phyloP scores from a whole-genome alignment of 2,113 vertebrate species.

The Cryptotis parvus region DNA sequence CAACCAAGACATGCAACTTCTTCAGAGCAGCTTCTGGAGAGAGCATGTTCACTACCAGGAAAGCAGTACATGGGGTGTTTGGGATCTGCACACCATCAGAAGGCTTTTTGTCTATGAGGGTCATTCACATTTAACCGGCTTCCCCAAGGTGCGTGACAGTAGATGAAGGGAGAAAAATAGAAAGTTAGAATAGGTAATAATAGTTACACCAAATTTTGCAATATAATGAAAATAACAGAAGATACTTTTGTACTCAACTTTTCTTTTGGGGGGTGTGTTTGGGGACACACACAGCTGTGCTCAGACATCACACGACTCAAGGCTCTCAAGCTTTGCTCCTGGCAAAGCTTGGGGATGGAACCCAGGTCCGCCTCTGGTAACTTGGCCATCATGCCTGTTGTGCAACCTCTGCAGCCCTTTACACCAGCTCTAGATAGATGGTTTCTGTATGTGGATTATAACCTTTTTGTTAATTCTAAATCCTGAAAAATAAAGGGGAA shows the following conservation, averaged over 20 bases:
- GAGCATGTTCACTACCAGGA: neutral
- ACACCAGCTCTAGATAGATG: no score
- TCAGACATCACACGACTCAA: no score
- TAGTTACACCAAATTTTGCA: conserved; percentile 6
- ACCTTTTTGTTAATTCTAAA: neutral
- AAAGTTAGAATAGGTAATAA: conserved; percentile 23
- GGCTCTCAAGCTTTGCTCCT: no score
- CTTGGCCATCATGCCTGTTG: no score
- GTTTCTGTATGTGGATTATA: no score
- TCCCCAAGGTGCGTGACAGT: neutral
- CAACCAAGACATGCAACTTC: neutral
- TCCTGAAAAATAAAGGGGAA: conserved; percentile 1
- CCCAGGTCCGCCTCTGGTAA: no score
- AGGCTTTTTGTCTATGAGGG: neutral
- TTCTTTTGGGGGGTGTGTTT: no score
- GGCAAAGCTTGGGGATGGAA: no score
- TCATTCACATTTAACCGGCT: neutral
- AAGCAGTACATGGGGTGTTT: neutral
- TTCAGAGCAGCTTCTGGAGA: conserved; percentile 17
- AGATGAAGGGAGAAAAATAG: conserved; percentile 5
- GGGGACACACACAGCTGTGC: no score
- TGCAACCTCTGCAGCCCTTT: no score
- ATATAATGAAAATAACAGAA: neutral
- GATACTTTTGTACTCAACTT: neutral
- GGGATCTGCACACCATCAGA: neutral